A percentile compares a stretch with the other conserved stretches of the same genome.
Evolutionary conservation across 2,113 vertebrate genomes (phyloP).

Genomic region (Hymenochirus boettgeri): DNA sequence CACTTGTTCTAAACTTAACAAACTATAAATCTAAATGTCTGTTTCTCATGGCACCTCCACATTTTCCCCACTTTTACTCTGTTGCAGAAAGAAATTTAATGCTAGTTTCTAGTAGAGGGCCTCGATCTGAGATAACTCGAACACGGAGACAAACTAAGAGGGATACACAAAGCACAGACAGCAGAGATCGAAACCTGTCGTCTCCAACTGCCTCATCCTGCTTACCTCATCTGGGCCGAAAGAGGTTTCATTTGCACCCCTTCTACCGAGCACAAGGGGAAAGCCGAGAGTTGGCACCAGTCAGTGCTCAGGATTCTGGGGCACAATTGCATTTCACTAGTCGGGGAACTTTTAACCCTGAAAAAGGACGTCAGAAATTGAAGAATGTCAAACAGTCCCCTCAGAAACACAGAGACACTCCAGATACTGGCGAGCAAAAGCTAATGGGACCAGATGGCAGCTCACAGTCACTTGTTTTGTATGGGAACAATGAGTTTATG

Average conservation of each 20-base stretch:
- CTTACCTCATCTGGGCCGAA: conserved; percentile 64
- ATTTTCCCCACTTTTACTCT: conserved; percentile 6
- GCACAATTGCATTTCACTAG: conserved; percentile 83
- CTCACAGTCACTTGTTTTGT: conserved; percentile 72
- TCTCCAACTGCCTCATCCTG: conserved; percentile 67
- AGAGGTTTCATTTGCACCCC: conserved; percentile 80
- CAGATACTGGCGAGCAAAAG: conserved; percentile 53
- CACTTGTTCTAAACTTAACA: no score
- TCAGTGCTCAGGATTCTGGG: conserved; percentile 55
- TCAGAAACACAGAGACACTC: conserved; percentile 73
- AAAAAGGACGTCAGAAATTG: conserved; percentile 89
- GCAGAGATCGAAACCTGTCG: conserved; percentile 59
- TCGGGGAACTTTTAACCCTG: conserved; percentile 86
- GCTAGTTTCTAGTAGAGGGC: conserved; percentile 59
- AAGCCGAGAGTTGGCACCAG: conserved; percentile 41
- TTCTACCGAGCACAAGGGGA: conserved; percentile 56
- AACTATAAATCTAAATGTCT: no score
- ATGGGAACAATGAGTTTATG: conserved; percentile 94
- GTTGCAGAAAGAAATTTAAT: conserved; percentile 69
- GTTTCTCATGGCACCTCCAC: no score
- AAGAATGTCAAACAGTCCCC: conserved; percentile 74
- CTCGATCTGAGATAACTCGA: conserved; percentile 64
- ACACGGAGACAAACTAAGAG: conserved; percentile 58
- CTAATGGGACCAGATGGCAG: conserved; percentile 58
- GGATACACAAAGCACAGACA: conserved; percentile 67